Evolutionary conservation across 2,888 invertebrate genomes (phyloP).

Genomic region (Pristionchus entomophagus): DNA sequence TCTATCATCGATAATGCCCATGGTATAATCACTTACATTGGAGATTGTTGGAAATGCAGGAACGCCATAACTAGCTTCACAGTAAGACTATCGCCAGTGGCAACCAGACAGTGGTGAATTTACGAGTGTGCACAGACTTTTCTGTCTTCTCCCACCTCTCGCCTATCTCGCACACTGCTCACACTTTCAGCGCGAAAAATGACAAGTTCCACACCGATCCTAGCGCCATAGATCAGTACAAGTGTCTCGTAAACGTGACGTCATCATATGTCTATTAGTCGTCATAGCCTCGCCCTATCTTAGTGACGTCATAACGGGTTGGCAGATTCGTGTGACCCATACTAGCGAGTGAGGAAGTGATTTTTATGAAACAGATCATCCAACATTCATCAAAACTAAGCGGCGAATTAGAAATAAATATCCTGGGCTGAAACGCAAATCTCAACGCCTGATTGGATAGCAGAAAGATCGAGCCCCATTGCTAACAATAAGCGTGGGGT

Average conservation of each 20-base stretch:
- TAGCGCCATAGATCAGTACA: neutral
- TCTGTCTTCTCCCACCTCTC: neutral
- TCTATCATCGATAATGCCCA: too few species aligned
- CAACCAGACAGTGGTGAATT: neutral
- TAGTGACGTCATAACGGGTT: neutral
- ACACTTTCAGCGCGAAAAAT: neutral
- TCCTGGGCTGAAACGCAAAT: too few species aligned
- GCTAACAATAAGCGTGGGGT: too few species aligned
- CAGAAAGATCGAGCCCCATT: too few species aligned
- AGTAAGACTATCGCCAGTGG: neutral
- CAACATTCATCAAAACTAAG: too few species aligned
- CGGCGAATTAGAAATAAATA: too few species aligned
- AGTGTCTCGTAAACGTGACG: neutral
- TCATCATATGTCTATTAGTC: neutral
- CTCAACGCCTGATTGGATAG: too few species aligned
- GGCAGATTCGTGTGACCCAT: too few species aligned
- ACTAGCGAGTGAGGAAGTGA: too few species aligned
- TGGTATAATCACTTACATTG: too few species aligned
- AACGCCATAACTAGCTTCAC: neutral
- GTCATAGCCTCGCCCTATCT: neutral
- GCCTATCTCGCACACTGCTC: neutral
- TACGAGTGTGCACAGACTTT: neutral
- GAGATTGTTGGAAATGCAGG: neutral
- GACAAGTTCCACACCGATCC: neutral
- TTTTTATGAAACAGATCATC: too few species aligned